A percentile compares a stretch with the other conserved stretches of the same genome.
These are phyloP conservation scores for Drosophila nebulosa DNA, from an alignment of 1,140 invertebrate genomes.

Conservation along the genomic window DNA sequence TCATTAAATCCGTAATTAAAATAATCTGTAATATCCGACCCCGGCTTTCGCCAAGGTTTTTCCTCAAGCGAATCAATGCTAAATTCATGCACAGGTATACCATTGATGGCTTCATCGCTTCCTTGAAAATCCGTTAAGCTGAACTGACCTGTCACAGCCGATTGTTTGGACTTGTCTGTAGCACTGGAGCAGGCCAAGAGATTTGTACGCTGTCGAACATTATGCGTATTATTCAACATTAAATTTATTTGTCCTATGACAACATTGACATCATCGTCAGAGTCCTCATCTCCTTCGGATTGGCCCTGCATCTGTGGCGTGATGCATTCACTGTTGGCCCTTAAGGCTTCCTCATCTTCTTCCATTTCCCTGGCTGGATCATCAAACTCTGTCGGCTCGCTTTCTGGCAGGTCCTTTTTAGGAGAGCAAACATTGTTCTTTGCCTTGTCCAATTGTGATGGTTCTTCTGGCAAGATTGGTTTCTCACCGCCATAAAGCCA, in stretches of 20 bases:
- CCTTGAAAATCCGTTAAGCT: conserved; percentile 92
- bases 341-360: conserved; percentile 71
- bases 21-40: conserved; percentile 98
- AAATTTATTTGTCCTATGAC: conserved; percentile 92
- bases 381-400: conserved; percentile 58
- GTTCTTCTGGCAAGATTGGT: neutral
- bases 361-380: conserved; percentile 79
- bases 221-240: conserved; percentile 81
- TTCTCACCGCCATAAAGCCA: conserved; percentile 85
- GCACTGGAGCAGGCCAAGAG: conserved; percentile 82
- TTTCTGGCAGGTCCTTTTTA: conserved; percentile 47
- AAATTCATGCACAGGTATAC: conserved; percentile 94
- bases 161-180: conserved; percentile 83
- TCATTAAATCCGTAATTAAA: conserved; percentile 99
- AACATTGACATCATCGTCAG: conserved; percentile 92
- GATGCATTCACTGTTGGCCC: conserved; percentile 34
- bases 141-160: conserved; percentile 89
- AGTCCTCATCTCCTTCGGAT: conserved; percentile 83
- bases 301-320: conserved; percentile 19
- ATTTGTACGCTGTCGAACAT: conserved; percentile 83
- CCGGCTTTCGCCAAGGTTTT: conserved; percentile 99
- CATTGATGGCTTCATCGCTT: conserved; percentile 92
- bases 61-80: conserved; percentile 97
- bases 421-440: neutral
- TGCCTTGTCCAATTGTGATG: neutral